phyloP scores from a whole-genome alignment of 92 coral and sea anemone genomes.

The Ricordea florida region DNA sequence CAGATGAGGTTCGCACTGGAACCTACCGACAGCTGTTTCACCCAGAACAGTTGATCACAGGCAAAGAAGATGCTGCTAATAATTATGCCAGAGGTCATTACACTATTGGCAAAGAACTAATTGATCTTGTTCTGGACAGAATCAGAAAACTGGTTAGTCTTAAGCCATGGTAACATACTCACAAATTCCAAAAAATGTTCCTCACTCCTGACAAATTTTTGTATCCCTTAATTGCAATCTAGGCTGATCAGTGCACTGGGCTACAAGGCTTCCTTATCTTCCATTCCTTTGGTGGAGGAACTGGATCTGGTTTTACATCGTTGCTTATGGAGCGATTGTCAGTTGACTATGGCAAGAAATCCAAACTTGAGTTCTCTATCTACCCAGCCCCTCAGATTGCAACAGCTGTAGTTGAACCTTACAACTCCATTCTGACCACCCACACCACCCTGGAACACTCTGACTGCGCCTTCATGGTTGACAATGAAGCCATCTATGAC shows the following conservation, averaged over 20 bases:
- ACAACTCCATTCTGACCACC: constrained; percentile 90
- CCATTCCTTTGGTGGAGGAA: constrained; percentile 97
- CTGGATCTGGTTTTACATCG: constrained; percentile 96
- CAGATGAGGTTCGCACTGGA: constrained; percentile 78
- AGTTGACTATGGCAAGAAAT: constrained; percentile 93
- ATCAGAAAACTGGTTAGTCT: constrained; percentile 68
- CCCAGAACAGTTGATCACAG: constrained; percentile 77
- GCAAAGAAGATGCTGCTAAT: constrained; percentile 83
- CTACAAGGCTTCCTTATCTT: constrained; percentile 92
- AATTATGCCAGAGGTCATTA: constrained; percentile 83
- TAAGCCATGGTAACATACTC: no score
- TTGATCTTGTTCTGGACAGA: constrained; percentile 58
- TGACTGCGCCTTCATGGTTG: constrained; percentile 97
- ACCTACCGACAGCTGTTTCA: constrained; percentile 79
- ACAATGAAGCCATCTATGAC: constrained; percentile 95
- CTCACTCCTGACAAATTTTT: no score
- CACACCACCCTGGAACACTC: constrained; percentile 96
- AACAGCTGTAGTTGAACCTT: constrained; percentile 87
- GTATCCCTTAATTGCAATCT: no score
- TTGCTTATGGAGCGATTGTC: constrained; percentile 95
- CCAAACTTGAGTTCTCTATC: constrained; percentile 86
- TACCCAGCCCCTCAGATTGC: constrained; percentile 97
- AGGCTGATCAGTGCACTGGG: constrained; percentile 97
- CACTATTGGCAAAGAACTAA: constrained; percentile 74
- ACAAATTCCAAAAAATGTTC: no score